Percentiles rank a stretch among this genome's conserved stretches.
phyloP scores from a whole-genome alignment of 2,888 invertebrate species.

The Suillia variegata region DNA sequence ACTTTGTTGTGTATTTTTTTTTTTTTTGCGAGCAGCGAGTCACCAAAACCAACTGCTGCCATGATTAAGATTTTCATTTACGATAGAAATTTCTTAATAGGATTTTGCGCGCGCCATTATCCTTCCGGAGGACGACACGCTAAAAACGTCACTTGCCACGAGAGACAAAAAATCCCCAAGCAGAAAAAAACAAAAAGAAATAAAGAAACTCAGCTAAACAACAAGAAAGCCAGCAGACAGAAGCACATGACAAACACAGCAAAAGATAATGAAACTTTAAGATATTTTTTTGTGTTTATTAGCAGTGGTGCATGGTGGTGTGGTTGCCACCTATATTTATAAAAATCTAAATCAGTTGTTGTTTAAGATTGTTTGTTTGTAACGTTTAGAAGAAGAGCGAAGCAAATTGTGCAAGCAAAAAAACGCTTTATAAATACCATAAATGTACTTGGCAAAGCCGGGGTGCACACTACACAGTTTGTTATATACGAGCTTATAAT shows the following conservation, averaged over 20 bases:
- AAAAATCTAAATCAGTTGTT: too few species aligned
- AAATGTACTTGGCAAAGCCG: too few species aligned
- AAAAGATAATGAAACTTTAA: background rate
- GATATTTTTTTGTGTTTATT: too few species aligned
- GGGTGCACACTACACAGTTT: background rate
- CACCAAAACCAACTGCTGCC: too few species aligned
- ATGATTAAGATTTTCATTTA: conserved; percentile 15
- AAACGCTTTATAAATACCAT: too few species aligned
- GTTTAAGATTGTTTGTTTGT: too few species aligned
- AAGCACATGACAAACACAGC: background rate
- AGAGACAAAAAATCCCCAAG: background rate
- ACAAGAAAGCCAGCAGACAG: background rate
- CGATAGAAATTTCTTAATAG: conserved; percentile 15
- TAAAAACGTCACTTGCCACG: background rate
- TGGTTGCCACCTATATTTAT: too few species aligned
- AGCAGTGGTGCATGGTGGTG: too few species aligned
- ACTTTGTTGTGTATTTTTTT: too few species aligned
- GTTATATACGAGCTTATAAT: background rate
- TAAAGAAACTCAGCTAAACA: background rate
- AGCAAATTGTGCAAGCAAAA: too few species aligned
- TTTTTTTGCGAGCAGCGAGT: too few species aligned
- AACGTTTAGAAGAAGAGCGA: too few species aligned
- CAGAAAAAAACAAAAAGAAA: background rate
- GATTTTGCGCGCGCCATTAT: conserved; percentile 3
- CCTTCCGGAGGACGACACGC: background rate